phyloP scores from a whole-genome alignment of 2,113 vertebrate species.

The Ovibos moschatus region DNA sequence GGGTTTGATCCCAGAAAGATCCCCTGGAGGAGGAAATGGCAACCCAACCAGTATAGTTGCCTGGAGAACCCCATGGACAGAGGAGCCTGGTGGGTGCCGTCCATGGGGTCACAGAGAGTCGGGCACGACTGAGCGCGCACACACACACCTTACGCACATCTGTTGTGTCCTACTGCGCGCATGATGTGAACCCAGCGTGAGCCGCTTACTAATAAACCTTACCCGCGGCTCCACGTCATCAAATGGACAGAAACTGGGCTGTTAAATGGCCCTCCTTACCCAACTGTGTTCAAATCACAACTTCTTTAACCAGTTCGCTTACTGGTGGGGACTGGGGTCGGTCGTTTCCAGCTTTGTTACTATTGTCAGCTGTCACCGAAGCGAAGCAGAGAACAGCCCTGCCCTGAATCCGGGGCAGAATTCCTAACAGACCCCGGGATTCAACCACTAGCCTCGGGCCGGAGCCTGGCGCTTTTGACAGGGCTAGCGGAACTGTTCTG shows the following conservation, averaged over 20 bases:
- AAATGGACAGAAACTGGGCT: background rate
- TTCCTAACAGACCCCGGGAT: background rate
- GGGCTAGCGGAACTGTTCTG: accelerated
- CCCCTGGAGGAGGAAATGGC: background rate
- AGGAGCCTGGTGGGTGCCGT: background rate
- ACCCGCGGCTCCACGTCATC: accelerated
- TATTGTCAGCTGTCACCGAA: accelerated
- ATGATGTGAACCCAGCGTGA: accelerated
- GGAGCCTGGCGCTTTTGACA: accelerated
- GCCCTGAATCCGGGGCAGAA: too few relatives aligned
- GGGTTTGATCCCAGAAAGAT: background rate
- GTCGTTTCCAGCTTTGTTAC: background rate
- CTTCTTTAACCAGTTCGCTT: accelerated
- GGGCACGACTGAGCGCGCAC: accelerated
- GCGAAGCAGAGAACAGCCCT: accelerated
- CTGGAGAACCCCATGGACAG: background rate
- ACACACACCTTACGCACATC: background rate
- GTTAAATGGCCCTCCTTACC: accelerated
- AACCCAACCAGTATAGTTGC: background rate
- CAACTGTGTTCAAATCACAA: accelerated
- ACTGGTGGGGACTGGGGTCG: accelerated
- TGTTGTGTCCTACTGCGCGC: accelerated
- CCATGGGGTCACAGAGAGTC: background rate
- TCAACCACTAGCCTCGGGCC: accelerated
- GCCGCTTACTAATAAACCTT: background rate